These are phyloP conservation scores for Caenorhabditis japonica DNA, from an alignment of 2,888 invertebrate genomes.

Conservation along the genomic window DNA sequence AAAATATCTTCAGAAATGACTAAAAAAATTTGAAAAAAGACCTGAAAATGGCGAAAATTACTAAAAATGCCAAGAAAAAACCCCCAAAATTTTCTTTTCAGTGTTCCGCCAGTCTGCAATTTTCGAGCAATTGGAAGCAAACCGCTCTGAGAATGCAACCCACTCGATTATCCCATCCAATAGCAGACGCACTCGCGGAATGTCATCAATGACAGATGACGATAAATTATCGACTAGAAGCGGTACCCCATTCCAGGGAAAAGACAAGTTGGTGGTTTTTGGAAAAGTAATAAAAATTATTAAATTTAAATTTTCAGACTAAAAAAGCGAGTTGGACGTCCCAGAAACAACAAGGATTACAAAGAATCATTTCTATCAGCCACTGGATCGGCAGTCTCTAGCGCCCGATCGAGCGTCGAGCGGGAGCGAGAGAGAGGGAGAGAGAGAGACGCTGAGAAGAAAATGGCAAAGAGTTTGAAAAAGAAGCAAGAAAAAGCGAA, in stretches of 20 bases:
- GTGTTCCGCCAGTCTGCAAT: conserved; percentile 1
- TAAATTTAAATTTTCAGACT: not conserved
- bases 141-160: conserved; percentile 2
- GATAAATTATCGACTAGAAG: conserved; percentile 28
- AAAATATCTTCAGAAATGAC: too few relatives aligned
- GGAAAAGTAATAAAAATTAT: too few relatives aligned
- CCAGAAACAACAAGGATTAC: not conserved
- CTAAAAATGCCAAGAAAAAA: not conserved
- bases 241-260: conserved; percentile 12
- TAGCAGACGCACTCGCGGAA: conserved; percentile 15
- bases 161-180: not conserved
- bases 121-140: too few relatives aligned
- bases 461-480: conserved; percentile 58
- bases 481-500: conserved; percentile 55
- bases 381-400: conserved; percentile 12
- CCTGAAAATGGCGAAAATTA: too few relatives aligned
- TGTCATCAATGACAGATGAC: conserved; percentile 40
- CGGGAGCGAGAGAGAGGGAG: too few relatives aligned
- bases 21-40: not conserved
- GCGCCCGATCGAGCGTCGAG: conserved; percentile 34
- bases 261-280: conserved; percentile 4
- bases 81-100: not conserved
- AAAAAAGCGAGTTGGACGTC: conserved; percentile 28
- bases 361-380: conserved; percentile 6
- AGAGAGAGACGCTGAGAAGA: conserved; percentile 8